Evolutionary conservation across 2,797 vertebrate genomes (phyloP).

Genomic region (Galagoides demidoff): DNA sequence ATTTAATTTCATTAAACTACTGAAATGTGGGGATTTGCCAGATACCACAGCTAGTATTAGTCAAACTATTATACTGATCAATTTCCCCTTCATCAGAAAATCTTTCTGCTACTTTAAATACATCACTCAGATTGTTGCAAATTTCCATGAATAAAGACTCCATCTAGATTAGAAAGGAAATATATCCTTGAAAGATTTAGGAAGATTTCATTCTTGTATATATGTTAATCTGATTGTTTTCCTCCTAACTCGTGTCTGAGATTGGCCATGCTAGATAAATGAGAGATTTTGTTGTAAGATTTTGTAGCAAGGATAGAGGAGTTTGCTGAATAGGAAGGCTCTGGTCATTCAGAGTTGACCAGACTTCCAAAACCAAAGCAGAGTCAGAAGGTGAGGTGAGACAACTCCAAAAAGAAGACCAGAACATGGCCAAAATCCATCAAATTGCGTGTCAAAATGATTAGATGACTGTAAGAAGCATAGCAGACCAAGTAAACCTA

Average conservation of each 20-base stretch:
- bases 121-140: not conserved
- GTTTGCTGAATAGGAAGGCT: not conserved
- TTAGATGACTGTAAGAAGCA: too few relatives aligned
- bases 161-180: not conserved
- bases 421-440: too few relatives aligned
- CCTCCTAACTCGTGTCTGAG: not conserved
- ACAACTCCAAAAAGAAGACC: not conserved
- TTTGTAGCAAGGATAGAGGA: not conserved
- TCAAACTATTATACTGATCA: not conserved
- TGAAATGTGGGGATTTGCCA: not conserved
- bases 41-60: not conserved
- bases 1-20: not conserved
- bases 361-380: not conserved
- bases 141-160: not conserved
- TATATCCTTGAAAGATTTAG: not conserved
- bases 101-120: not conserved
- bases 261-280: not conserved
- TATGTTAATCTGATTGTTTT: not conserved
- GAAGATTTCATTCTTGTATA: not conserved
- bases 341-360: not conserved
- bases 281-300: not conserved
- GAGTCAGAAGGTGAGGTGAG: not conserved
- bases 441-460: too few relatives aligned
- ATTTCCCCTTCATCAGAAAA: not conserved
- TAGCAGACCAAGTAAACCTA: too few relatives aligned